Evolutionary conservation across 92 coral and sea anemone genomes (phyloP).

Genomic region (Galaxea fascicularis): DNA sequence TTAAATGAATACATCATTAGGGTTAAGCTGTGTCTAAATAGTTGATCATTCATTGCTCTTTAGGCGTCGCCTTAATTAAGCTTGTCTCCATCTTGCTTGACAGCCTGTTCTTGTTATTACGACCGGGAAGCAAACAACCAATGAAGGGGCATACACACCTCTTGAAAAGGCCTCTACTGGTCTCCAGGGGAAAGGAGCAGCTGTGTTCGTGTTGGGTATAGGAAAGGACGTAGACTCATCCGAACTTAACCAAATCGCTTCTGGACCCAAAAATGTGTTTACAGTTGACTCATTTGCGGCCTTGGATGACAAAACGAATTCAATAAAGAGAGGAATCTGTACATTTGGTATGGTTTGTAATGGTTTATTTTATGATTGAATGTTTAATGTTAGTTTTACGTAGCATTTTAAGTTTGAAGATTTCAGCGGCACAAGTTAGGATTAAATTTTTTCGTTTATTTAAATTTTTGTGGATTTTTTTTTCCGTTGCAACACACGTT

Average conservation of each 20-base stretch:
- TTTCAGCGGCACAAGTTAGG: too few relatives aligned
- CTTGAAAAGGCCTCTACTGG: constrained; percentile 44
- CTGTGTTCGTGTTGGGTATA: constrained; percentile 61
- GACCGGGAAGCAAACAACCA: constrained; percentile 58
- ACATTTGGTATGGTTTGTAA: not conserved
- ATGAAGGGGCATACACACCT: constrained; percentile 35
- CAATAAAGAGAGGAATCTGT: constrained; percentile 47
- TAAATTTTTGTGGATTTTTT: too few relatives aligned
- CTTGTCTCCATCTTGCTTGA: not conserved
- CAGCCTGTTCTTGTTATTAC: constrained; percentile 56
- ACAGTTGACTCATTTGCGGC: constrained; percentile 45
- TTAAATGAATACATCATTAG: constrained; percentile 37
- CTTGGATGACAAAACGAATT: constrained; percentile 35
- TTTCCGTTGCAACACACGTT: too few relatives aligned
- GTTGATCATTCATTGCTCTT: too few relatives aligned
- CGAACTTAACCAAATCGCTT: constrained; percentile 60
- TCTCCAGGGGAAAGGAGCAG: constrained; percentile 45
- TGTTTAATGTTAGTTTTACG: too few relatives aligned
- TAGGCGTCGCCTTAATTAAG: not conserved
- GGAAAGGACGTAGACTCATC: constrained; percentile 31
- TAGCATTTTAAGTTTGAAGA: too few relatives aligned
- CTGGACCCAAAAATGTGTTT: constrained; percentile 34
- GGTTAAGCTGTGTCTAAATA: not conserved
- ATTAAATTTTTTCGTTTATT: too few relatives aligned
- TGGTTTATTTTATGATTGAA: too few relatives aligned